These are phyloP conservation scores for Mugil cephalus DNA, from an alignment of 2,113 vertebrate species.

Conservation along the genomic window DNA sequence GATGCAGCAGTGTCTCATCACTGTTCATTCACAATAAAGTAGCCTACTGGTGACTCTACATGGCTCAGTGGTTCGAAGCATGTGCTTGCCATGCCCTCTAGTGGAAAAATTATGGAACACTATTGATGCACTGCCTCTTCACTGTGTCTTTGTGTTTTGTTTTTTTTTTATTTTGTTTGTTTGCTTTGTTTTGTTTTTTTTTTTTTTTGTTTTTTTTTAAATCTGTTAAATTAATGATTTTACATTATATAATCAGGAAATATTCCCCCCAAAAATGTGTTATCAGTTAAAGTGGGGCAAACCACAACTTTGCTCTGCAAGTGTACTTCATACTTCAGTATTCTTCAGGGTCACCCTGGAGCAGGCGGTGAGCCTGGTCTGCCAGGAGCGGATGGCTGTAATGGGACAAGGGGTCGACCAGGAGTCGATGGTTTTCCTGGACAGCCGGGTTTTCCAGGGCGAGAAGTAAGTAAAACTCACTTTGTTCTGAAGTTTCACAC, in stretches of 20 bases:
- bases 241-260: not conserved
- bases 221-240: too few species aligned
- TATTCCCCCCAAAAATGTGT: too few species aligned
- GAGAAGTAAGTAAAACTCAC: constrained; percentile 72
- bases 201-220: too few species aligned
- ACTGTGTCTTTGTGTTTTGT: too few species aligned
- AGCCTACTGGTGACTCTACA: not conserved
- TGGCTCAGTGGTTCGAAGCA: not conserved
- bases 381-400: constrained; percentile 77
- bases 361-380: constrained; percentile 84
- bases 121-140: not conserved
- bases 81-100: constrained; percentile 37
- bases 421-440: constrained; percentile 73
- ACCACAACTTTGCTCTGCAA: not conserved
- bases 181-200: too few species aligned
- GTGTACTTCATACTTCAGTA: not conserved
- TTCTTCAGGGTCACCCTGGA: constrained; percentile 86
- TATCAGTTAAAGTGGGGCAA: not conserved
- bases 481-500: not conserved
- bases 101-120: constrained; percentile 22
- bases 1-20: too few species aligned
- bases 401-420: constrained; percentile 80
- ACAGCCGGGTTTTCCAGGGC: constrained; percentile 45
- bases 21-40: too few species aligned
- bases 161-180: too few species aligned